These are phyloP conservation scores for Carcina quercana DNA, from an alignment of 2,888 invertebrate species.

Conservation along the genomic window DNA sequence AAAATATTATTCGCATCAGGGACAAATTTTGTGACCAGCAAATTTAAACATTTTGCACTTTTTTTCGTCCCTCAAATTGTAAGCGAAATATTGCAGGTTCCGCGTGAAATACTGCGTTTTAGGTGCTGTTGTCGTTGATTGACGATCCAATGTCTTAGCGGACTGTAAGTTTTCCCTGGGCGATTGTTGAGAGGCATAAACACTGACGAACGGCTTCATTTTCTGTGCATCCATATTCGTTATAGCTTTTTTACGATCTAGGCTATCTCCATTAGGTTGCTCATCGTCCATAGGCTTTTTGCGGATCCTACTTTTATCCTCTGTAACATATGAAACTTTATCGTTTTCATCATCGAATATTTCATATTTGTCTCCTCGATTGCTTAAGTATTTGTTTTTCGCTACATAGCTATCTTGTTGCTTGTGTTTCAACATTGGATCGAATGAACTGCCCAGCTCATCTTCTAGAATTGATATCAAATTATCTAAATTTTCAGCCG, in stretches of 20 bases:
- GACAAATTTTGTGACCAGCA: constrained; percentile 49
- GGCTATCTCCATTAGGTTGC: constrained; percentile 28
- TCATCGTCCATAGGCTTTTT: constrained; percentile 30
- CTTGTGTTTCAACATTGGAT: constrained; percentile 16
- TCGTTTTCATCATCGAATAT: constrained; percentile 21
- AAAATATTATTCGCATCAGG: too few species aligned
- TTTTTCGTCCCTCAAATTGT: constrained; percentile 39
- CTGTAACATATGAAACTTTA: constrained; percentile 16
- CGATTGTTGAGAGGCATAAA: constrained; percentile 13
- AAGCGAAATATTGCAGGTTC: constrained; percentile 31
- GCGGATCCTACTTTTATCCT: too few species aligned
- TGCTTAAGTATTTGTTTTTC: too few species aligned
- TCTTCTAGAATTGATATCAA: constrained; percentile 58
- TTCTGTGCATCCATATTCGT: constrained; percentile 36
- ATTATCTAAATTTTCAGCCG: constrained; percentile 44
- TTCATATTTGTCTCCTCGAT: constrained; percentile 17
- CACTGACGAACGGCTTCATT: constrained; percentile 20
- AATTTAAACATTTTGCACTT: constrained; percentile 57
- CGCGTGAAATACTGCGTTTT: constrained; percentile 23
- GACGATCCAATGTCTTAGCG: constrained; percentile 15
- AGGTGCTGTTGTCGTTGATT: constrained; percentile 14
- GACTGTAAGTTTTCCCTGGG: constrained; percentile 13
- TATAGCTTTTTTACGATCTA: constrained; percentile 38
- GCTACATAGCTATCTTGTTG: constrained; percentile 19
- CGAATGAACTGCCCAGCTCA: constrained; percentile 42